Evolutionary conservation across 2,113 vertebrate genomes (phyloP).

Genomic region (Xiphophorus couchianus): DNA sequence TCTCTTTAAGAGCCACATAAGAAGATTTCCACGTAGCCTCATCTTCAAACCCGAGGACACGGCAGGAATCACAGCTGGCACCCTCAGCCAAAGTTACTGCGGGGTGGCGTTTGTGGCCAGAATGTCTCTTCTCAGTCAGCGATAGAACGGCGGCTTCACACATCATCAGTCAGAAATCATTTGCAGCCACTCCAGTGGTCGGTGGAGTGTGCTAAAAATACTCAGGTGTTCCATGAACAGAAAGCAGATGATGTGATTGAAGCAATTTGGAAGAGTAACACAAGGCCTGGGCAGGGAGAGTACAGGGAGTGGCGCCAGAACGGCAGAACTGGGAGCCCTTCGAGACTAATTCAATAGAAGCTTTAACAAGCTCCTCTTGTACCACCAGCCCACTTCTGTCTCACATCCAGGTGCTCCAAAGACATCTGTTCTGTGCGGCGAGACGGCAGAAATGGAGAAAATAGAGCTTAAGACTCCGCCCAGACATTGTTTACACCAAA

Average conservation of each 20-base stretch:
- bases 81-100: neutral
- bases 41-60: neutral
- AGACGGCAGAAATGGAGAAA: neutral
- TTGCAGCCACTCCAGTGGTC: neutral
- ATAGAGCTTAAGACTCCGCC: neutral
- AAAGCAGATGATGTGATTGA: conserved; percentile 37
- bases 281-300: conserved; percentile 7
- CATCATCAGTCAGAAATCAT: neutral
- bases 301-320: conserved; percentile 21
- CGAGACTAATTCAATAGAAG: conserved; percentile 54
- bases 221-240: conserved; percentile 30
- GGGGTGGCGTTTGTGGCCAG: neutral
- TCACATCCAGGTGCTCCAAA: conserved; percentile 15
- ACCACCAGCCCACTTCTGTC: conserved; percentile 31
- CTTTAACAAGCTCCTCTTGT: conserved; percentile 38
- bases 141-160: neutral
- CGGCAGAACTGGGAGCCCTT: conserved; percentile 42
- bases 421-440: neutral
- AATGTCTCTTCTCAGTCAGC: neutral
- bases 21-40: neutral
- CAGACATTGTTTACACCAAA: neutral
- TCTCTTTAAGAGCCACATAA: neutral
- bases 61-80: neutral
- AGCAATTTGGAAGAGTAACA: conserved; percentile 34
- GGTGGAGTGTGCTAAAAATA: conserved; percentile 47